These are phyloP conservation scores for Flexamia atlantica DNA, from an alignment of 2,888 invertebrate species.

Conservation along the genomic window DNA sequence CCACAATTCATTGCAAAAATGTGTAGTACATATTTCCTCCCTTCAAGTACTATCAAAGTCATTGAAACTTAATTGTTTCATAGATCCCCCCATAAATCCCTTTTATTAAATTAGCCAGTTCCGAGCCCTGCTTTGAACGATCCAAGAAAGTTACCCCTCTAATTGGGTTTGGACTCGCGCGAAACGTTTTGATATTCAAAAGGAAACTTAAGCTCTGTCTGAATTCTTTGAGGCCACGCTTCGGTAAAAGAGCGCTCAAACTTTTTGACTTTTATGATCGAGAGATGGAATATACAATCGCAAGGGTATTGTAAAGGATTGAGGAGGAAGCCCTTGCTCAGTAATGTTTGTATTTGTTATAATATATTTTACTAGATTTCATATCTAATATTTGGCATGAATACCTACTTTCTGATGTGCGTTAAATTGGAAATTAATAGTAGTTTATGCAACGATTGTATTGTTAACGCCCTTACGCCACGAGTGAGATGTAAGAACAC, in stretches of 20 bases:
- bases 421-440: no score
- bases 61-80: neutral
- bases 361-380: no score
- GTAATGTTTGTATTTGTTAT: no score
- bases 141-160: constrained; percentile 17
- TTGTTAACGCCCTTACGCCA: no score
- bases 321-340: no score
- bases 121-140: neutral
- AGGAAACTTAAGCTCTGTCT: neutral
- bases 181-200: constrained; percentile 4
- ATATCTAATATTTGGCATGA: no score
- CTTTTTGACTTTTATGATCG: neutral
- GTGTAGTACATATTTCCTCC: no score
- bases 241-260: neutral
- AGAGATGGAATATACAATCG: neutral
- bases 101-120: neutral
- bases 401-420: no score
- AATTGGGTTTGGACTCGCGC: neutral
- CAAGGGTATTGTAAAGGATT: neutral
- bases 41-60: no score
- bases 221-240: neutral
- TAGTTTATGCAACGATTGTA: no score
- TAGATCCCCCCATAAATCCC: neutral
- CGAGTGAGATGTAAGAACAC: no score
- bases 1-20: no score